phyloP scores from a whole-genome alignment of 1,140 invertebrate species.

The Probaryconus sp. region DNA sequence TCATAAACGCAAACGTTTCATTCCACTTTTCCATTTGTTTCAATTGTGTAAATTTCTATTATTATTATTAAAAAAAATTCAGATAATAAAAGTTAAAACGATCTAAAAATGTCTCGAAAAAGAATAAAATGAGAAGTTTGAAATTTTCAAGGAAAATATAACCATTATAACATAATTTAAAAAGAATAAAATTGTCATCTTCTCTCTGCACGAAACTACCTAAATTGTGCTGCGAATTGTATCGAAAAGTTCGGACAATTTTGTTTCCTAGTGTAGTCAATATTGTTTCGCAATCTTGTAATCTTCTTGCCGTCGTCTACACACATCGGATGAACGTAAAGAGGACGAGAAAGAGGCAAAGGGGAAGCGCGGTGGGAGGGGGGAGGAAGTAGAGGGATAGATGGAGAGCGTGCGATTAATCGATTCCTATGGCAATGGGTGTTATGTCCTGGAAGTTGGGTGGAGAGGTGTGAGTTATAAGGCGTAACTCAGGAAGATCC shows the following conservation, averaged over 20 bases:
- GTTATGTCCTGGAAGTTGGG: conserved; percentile 33
- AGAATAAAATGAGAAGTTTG: conserved; percentile 13
- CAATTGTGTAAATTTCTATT: no score
- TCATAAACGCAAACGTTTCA: no score
- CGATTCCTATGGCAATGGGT: conserved; percentile 41
- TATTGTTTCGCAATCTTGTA: conserved; percentile 43
- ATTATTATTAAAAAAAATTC: no score
- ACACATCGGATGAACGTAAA: conserved; percentile 32
- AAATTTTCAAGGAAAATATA: conserved; percentile 17
- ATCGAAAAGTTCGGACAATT: conserved; percentile 39
- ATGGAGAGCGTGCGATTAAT: conserved; percentile 37
- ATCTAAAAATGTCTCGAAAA: conserved; percentile 23
- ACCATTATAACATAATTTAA: conserved; percentile 30
- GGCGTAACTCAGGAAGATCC: conserved; percentile 45
- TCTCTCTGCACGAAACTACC: background rate
- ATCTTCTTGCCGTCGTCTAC: conserved; percentile 44
- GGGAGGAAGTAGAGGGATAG: conserved; percentile 10
- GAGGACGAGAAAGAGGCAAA: conserved; percentile 16
- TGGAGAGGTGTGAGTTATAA: conserved; percentile 34
- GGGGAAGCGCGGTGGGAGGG: conserved; percentile 7
- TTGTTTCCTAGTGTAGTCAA: conserved; percentile 31
- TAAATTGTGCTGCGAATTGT: conserved; percentile 21
- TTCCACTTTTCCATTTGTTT: no score
- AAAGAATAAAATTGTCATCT: conserved; percentile 35
- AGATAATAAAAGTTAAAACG: conserved; percentile 14